phyloP scores from a whole-genome alignment of 1,140 invertebrate genomes.

The Drosophila athabasca region DNA sequence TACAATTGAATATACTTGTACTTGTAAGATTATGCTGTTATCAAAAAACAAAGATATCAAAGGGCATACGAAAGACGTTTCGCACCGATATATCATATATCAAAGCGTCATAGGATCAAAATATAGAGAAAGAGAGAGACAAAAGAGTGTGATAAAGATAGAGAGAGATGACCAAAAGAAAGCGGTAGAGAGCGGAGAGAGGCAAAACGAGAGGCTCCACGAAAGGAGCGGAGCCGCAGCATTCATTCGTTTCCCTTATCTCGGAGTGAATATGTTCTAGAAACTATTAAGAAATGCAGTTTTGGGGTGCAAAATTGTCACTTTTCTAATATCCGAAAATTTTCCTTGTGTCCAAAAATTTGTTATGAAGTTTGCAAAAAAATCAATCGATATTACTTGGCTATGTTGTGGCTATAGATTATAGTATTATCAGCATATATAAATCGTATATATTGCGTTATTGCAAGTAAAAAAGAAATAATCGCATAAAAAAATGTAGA shows the following conservation, averaged over 20 bases:
- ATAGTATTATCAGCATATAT: slow-evolving; percentile 57
- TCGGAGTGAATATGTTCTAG: slow-evolving; percentile 4
- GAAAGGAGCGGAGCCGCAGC: not conserved
- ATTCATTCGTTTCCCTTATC: slow-evolving; percentile 25
- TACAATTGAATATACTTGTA: too few relatives aligned
- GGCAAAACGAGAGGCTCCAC: slow-evolving; percentile 8
- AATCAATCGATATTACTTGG: slow-evolving; percentile 44
- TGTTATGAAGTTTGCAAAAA: slow-evolving; percentile 29
- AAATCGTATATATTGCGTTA: slow-evolving; percentile 46
- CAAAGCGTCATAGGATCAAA: slow-evolving; percentile 13
- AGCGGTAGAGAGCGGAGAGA: slow-evolving; percentile 32
- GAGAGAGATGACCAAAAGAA: slow-evolving; percentile 34
- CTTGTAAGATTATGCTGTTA: not conserved
- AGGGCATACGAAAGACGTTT: slow-evolving; percentile 11
- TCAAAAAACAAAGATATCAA: slow-evolving; percentile 18
- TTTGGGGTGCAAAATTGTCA: slow-evolving; percentile 17
- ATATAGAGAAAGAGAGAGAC: slow-evolving; percentile 17
- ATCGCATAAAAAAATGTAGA: slow-evolving; percentile 11
- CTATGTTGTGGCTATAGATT: slow-evolving; percentile 44
- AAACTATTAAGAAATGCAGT: not conserved
- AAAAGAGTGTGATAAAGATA: slow-evolving; percentile 16
- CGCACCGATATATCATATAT: slow-evolving; percentile 1
- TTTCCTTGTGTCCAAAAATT: slow-evolving; percentile 47
- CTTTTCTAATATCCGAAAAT: slow-evolving; percentile 24
- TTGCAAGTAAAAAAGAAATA: slow-evolving; percentile 41